Percentiles rank a stretch among this genome's conserved stretches.
phyloP scores from a whole-genome alignment of 92 coral and sea anemone species.

The Plumapathes pennacea region DNA sequence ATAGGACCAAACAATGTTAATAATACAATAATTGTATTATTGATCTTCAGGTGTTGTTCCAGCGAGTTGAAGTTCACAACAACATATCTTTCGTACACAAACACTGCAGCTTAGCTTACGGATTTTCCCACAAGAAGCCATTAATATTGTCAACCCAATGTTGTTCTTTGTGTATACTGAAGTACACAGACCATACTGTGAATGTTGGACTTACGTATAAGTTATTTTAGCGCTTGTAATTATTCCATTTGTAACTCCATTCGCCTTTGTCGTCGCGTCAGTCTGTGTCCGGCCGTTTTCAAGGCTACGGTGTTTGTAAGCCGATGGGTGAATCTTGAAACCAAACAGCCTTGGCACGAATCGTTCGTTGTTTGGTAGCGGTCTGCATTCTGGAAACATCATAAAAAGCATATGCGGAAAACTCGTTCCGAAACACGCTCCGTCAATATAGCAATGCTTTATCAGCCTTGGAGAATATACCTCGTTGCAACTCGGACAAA shows the following conservation, averaged over 20 bases:
- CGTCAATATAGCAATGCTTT: constrained; percentile 68
- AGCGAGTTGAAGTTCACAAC: too few species aligned
- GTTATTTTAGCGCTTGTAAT: too few species aligned
- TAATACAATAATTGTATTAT: too few species aligned
- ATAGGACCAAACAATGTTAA: too few species aligned
- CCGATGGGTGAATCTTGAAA: constrained; percentile 76
- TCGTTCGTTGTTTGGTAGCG: constrained; percentile 50
- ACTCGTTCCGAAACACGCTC: constrained; percentile 78
- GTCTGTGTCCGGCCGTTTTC: constrained; percentile 12
- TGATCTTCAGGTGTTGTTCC: too few species aligned
- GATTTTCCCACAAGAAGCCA: too few species aligned
- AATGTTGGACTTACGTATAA: too few species aligned
- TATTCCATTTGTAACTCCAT: constrained; percentile 39
- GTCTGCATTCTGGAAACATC: constrained; percentile 80
- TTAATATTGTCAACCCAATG: too few species aligned
- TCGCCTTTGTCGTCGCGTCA: constrained; percentile 18
- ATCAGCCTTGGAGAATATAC: constrained; percentile 70
- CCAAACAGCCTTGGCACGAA: constrained; percentile 77
- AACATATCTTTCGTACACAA: too few species aligned
- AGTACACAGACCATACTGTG: too few species aligned
- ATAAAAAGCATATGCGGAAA: constrained; percentile 89
- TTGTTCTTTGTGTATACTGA: too few species aligned
- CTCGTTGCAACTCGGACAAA: constrained; percentile 80
- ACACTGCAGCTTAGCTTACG: too few species aligned
- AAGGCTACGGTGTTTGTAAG: constrained; percentile 21